Conservation (phyloP, 2,797 vertebrate genomes). For the Poeciliopsis paucimaculata region DNA sequence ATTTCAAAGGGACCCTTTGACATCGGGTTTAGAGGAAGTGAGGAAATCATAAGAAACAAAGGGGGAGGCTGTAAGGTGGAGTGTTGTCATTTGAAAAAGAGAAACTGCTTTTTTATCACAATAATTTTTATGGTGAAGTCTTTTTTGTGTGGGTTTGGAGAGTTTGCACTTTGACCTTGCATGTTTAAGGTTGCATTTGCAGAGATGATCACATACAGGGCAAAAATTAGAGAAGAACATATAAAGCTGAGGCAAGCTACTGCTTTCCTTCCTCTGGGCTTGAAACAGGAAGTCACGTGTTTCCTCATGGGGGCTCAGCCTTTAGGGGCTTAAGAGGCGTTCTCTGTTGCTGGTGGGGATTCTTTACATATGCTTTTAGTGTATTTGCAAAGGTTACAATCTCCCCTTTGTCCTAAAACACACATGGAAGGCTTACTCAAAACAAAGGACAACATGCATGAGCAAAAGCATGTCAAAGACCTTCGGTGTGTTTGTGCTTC, state of each 20-base stretch:
- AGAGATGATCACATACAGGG: slow-evolving; percentile 17
- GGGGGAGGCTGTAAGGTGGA: no score
- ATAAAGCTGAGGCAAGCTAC: slow-evolving; percentile 29
- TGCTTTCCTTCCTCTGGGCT: slow-evolving; percentile 59
- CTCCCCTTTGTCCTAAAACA: slow-evolving; percentile 38
- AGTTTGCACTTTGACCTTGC: background rate
- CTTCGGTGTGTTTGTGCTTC: slow-evolving; percentile 29
- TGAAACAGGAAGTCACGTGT: slow-evolving; percentile 78
- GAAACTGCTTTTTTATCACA: background rate
- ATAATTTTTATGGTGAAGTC: background rate
- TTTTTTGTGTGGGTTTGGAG: background rate
- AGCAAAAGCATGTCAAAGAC: slow-evolving; percentile 41
- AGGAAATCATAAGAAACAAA: slow-evolving; percentile 18
- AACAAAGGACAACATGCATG: slow-evolving; percentile 19
- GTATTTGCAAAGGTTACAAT: slow-evolving; percentile 53
- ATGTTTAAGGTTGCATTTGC: background rate
- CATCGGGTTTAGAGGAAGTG: slow-evolving; percentile 36
- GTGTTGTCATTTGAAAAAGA: background rate
- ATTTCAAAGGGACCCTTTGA: slow-evolving; percentile 40
- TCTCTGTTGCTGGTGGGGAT: slow-evolving; percentile 62
- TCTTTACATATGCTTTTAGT: slow-evolving; percentile 27
- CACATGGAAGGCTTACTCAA: slow-evolving; percentile 33
- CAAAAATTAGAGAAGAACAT: slow-evolving; percentile 14
- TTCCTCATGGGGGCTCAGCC: slow-evolving; percentile 45
- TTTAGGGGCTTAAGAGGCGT: slow-evolving; percentile 34